Conservation (phyloP, 1,140 invertebrate genomes). For the Tetraneura akinire region DNA sequence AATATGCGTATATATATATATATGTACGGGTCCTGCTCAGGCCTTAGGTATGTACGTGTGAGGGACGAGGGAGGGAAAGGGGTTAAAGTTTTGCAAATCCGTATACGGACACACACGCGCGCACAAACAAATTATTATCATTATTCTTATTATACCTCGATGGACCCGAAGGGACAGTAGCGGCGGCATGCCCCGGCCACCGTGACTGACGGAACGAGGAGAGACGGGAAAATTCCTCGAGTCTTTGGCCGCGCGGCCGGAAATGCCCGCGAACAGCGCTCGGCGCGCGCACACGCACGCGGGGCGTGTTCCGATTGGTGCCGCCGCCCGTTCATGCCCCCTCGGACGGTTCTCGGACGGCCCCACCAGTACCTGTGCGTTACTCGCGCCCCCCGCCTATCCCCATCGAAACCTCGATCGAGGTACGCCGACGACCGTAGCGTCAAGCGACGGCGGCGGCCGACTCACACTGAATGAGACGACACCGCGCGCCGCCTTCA, state of each 20-base stretch:
- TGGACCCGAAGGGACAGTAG: too few relatives aligned
- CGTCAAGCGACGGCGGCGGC: background rate
- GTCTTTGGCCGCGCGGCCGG: background rate
- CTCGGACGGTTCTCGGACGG: slow-evolving; percentile 30
- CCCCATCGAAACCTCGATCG: too few relatives aligned
- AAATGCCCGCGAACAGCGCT: slow-evolving; percentile 25
- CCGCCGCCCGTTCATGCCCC: slow-evolving; percentile 50
- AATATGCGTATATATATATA: too few relatives aligned
- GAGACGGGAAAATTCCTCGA: background rate
- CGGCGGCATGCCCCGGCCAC: background rate
- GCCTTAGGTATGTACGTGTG: background rate
- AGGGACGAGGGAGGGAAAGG: background rate
- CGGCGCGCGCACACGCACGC: slow-evolving; percentile 35
- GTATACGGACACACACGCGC: background rate
- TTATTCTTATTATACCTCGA: background rate
- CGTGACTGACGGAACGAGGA: background rate
- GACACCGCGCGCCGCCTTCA: slow-evolving; percentile 40
- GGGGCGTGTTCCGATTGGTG: slow-evolving; percentile 47
- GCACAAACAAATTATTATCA: background rate
- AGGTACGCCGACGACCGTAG: background rate
- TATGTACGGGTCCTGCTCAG: background rate
- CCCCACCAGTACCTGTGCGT: slow-evolving; percentile 43
- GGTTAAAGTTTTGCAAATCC: slow-evolving; percentile 33
- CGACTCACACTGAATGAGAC: slow-evolving; percentile 45
- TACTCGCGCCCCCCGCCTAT: background rate